Conservation (phyloP, 2,113 vertebrate species). For the Halichoeres trimaculatus region DNA sequence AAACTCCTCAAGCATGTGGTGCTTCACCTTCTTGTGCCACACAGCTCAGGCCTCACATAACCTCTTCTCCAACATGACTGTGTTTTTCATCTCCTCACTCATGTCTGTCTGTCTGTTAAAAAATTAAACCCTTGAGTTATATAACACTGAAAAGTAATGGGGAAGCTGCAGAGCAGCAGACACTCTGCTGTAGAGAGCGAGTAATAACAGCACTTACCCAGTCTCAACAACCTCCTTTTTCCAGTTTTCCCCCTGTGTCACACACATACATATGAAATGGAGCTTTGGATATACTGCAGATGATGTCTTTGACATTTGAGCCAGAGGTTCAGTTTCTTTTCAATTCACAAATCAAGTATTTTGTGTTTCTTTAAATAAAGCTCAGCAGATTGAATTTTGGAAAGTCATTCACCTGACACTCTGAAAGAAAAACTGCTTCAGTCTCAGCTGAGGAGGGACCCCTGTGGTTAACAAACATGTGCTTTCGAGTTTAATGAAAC, state of each 20-base stretch:
- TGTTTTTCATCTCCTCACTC: conserved; percentile 39
- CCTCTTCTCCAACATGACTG: conserved; percentile 18
- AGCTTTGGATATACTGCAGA: conserved; percentile 24
- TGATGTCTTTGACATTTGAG: conserved; percentile 62
- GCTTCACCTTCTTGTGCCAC: conserved; percentile 10
- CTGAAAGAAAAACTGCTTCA: neutral
- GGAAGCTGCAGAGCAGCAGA: conserved; percentile 26
- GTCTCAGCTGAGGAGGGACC: neutral
- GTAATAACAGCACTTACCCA: conserved; percentile 54
- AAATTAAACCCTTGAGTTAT: conserved; percentile 45
- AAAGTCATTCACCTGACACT: conserved; percentile 8
- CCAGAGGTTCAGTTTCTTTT: conserved; percentile 8
- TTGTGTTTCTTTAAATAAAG: conserved; percentile 36
- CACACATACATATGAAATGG: conserved; percentile 13
- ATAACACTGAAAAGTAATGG: conserved; percentile 48
- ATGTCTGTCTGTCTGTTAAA: conserved; percentile 46
- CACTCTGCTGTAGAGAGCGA: conserved; percentile 35
- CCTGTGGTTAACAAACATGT: neutral
- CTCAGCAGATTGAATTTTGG: conserved; percentile 31
- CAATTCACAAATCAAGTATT: neutral
- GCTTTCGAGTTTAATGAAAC: no score
- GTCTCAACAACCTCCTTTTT: conserved; percentile 35
- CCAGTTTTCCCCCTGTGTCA: conserved; percentile 12
- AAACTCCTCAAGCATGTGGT: neutral
- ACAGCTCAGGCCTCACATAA: conserved; percentile 3